These are phyloP conservation scores for Eupithecia centaureata DNA, from an alignment of 2,888 invertebrate species.

Conservation along the genomic window DNA sequence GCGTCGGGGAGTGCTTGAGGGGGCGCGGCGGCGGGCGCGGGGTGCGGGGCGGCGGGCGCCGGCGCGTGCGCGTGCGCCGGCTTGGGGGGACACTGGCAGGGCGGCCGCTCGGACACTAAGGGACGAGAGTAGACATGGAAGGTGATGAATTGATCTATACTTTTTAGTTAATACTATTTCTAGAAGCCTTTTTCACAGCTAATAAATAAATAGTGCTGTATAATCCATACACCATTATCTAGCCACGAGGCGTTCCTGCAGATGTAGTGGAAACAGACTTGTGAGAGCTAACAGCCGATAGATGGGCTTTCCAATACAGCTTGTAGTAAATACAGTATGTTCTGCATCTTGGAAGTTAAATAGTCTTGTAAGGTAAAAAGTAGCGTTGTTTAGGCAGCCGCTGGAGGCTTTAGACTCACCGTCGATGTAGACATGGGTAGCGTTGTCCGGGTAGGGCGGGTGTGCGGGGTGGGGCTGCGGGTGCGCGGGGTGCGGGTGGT, in stretches of 20 bases:
- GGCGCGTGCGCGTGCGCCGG: conserved; percentile 18
- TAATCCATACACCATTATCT: too few relatives aligned
- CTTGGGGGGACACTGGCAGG: conserved; percentile 23
- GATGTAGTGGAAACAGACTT: too few relatives aligned
- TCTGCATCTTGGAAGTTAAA: not conserved
- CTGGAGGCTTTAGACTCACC: conserved; percentile 49
- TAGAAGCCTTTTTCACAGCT: too few relatives aligned
- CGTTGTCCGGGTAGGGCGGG: conserved; percentile 59
- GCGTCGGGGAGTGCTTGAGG: conserved; percentile 59
- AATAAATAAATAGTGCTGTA: too few relatives aligned
- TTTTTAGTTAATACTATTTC: too few relatives aligned
- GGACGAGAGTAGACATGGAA: not conserved
- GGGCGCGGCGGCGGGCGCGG: conserved; percentile 19
- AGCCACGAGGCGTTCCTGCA: too few relatives aligned
- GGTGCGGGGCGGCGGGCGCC: conserved; percentile 18
- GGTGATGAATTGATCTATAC: too few relatives aligned
- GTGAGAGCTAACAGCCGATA: not conserved
- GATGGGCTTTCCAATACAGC: too few relatives aligned
- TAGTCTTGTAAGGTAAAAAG: too few relatives aligned
- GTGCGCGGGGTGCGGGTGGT: conserved; percentile 42
- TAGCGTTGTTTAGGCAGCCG: too few relatives aligned
- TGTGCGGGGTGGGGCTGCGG: conserved; percentile 35
- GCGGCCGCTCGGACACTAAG: conserved; percentile 27
- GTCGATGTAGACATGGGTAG: conserved; percentile 71
- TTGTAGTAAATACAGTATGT: too few relatives aligned